Evolutionary conservation across 1,140 invertebrate species (phyloP), one percentile per base, ranked within the genome.

Genomic region (Tetramorium parvispinum): DNA sequence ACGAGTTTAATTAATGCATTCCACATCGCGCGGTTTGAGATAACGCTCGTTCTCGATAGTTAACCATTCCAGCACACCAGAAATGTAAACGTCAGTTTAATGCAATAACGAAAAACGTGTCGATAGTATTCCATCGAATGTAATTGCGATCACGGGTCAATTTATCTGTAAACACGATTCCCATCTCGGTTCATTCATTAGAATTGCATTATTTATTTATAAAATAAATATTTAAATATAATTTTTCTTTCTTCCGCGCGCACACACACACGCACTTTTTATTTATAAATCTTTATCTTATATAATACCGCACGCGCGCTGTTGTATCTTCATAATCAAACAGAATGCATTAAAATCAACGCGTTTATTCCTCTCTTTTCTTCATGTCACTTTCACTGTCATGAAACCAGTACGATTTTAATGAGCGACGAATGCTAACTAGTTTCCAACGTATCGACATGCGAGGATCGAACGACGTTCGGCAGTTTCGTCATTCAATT

Each of bases 401-500:
- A 13, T 18, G 27, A 49, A 61, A 83, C 27, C 53, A 18, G 63
- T 27, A 32, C 32, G 83, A 66, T 85, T 79, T 77, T 85, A 85
- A 85, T 76, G 46, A 85, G 51, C 27, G 61, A 63, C 8, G 59
- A 85, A 85, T 85, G n/a, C 46, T 79, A 85, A 85, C 32, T 53
- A 65, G 75, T 65, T 65, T 32, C 46, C 57, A 61, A 43, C 27
- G 75, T 40, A 53, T 59, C 46, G 51, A 70, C 75, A 59, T 32
- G 24, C 73, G 57, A 10, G 21, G 32, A 55, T 51, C 66, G 43
- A 73, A 11, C 53, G 24, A 63, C 43, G 68, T 49, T 75, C 46
- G 61, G 77, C 77, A 66, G 57, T 79, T 46, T 79, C 79, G 79
- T 75, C 79, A 83, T 83, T 83, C 79, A 83, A 83, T 83, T 83